Percentiles rank a stretch among this genome's conserved stretches.
phyloP scores from a whole-genome alignment of 2,797 vertebrate species.

The Garrulus glandarius region DNA sequence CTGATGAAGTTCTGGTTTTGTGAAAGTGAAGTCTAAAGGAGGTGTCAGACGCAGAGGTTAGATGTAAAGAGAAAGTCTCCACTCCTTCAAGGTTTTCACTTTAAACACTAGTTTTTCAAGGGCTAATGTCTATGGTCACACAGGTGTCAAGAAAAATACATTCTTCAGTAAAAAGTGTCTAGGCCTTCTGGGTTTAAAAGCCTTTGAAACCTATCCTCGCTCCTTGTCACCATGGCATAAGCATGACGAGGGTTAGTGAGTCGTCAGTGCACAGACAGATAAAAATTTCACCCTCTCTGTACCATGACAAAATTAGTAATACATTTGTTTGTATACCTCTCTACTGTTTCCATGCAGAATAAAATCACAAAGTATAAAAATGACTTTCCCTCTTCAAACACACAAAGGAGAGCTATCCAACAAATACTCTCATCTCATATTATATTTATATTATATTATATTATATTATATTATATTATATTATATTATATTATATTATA shows the following conservation, averaged over 20 bases:
- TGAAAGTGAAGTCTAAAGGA: neutral
- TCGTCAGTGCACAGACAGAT: neutral
- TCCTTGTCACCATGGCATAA: neutral
- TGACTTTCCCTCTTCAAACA: neutral
- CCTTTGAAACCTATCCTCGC: neutral
- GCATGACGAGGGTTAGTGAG: neutral
- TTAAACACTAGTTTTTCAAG: neutral
- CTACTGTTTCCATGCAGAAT: neutral
- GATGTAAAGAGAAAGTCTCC: neutral
- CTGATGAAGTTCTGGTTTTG: neutral
- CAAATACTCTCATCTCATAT: neutral
- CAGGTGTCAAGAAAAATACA: neutral
- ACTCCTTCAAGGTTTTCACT: neutral
- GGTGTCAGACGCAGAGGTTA: neutral
- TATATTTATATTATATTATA: no score
- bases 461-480: no score
- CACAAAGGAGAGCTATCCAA: neutral
- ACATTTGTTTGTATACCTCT: neutral
- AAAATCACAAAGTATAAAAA: neutral
- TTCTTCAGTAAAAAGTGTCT: neutral
- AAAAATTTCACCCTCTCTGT: neutral
- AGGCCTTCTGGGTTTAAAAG: neutral
- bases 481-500: no score
- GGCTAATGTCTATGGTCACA: neutral
- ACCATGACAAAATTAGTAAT: neutral